phyloP scores from a whole-genome alignment of 1,140 invertebrate genomes.

The Tyrophagus putrescentiae region DNA sequence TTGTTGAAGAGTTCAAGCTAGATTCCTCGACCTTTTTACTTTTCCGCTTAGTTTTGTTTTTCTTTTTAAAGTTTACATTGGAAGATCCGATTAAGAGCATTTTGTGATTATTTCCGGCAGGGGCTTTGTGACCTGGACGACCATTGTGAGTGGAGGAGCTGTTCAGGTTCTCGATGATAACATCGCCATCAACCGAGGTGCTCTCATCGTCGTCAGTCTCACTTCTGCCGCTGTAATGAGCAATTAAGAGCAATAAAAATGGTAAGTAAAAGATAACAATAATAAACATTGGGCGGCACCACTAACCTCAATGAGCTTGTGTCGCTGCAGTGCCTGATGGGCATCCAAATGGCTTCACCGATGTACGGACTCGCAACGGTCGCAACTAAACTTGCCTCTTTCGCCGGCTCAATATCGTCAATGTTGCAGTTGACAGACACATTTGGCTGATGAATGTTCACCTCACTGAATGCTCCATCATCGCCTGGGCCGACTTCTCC shows the following conservation, averaged over 20 bases:
- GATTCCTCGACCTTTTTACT: background rate
- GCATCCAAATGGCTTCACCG: constrained; percentile 67
- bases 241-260: background rate
- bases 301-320: constrained; percentile 17
- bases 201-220: constrained; percentile 13
- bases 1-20: constrained; percentile 5
- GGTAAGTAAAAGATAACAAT: background rate
- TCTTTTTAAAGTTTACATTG: constrained; percentile 10
- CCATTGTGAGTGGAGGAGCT: background rate
- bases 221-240: background rate
- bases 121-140: background rate
- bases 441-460: background rate
- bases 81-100: background rate
- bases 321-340: constrained; percentile 55
- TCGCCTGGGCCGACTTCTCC: background rate
- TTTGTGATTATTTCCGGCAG: background rate
- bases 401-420: background rate
- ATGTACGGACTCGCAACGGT: constrained; percentile 32
- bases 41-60: constrained; percentile 2
- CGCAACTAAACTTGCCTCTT: background rate
- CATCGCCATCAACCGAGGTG: background rate
- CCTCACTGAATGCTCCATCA: constrained; percentile 2
- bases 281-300: no score
- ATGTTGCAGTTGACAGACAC: background rate
- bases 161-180: background rate